Evolutionary conservation across 2,113 vertebrate species (phyloP), one percentile per base, ranked within the genome.

Genomic region (Riparia riparia): DNA sequence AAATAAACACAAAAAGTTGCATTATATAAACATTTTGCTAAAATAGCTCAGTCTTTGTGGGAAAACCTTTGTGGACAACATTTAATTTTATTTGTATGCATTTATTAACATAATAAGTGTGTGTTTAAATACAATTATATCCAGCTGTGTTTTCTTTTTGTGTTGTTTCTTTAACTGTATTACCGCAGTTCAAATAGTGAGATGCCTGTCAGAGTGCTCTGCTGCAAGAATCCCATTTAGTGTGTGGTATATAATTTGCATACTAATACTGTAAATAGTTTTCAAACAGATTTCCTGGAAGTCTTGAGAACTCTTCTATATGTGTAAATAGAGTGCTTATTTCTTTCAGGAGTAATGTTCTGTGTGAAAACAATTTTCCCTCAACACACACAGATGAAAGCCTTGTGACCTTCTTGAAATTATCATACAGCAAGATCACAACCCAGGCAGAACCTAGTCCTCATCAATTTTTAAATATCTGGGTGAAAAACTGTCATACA

Each of bases 201-300:
- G 41, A 86, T 56, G 83, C 24, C n/a, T 72, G 81, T 93, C 92
- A 94, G 41, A 94, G 54, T 86, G 60, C 56, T 95, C 68, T 91
- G 82, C 82, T 83, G 60, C 92, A 96, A 90, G 90, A 86, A 81
- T 95, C 34, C n/a, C 32, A 92, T 92, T 93, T 93, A 86, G 49
- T 42, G 41, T 68, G 60, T 56, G 91, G 64, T 53, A 94, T 95
- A 93, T 96, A 96, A 97, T 96, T 97, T 96, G 92, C 93, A 97
- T 95, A 95, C 88, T 95, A 97, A 97, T 93, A 92, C 28, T 71
- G 76, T 93, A 94, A 95, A 95, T 96, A 96, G 44, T 93, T 96
- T 96, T 92, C 82, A 83, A 93, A 93, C 80, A 83, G 60, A 96
- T 93, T 94, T 96, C 76, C 93, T 96, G 72, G 85, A 94, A 94